These are phyloP conservation scores for Probosciger aterrimus DNA, from an alignment of 2,113 vertebrate species.

Conservation along the genomic window DNA sequence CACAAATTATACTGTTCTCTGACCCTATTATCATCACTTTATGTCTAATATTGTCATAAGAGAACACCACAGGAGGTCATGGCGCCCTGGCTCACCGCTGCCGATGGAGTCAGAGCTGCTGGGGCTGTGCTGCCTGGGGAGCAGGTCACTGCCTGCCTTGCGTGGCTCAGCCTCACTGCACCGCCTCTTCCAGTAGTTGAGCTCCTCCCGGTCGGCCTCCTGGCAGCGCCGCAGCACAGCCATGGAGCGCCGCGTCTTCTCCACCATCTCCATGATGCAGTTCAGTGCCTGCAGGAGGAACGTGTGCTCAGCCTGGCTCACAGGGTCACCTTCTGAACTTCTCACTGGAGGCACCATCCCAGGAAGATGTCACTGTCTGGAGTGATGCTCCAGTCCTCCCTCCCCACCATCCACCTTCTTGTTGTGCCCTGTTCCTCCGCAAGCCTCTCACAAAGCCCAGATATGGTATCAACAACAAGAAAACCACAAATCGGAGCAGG, in stretches of 20 bases:
- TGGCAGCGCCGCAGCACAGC: slow-evolving; percentile 93
- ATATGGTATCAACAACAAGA: neutral
- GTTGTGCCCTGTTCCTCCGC: neutral
- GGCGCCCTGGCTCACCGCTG: slow-evolving; percentile 76
- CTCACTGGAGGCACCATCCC: accelerated
- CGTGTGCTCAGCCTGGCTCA: accelerated
- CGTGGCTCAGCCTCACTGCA: slow-evolving; percentile 89
- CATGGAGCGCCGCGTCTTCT: slow-evolving; percentile 94
- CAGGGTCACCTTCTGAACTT: accelerated
- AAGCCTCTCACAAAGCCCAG: neutral
- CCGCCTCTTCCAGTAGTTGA: slow-evolving; percentile 93
- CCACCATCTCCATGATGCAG: slow-evolving; percentile 99
- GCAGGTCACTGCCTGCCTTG: slow-evolving; percentile 77
- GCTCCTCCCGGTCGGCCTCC: slow-evolving; percentile 93
- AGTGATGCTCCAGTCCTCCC: neutral
- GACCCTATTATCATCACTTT: neutral
- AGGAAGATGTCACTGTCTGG: neutral
- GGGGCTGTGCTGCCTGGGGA: slow-evolving; percentile 90
- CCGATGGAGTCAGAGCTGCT: slow-evolving; percentile 78
- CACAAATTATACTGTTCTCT: neutral
- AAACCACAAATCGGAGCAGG: neutral
- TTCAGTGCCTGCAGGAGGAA: slow-evolving; percentile 83
- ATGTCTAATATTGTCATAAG: neutral
- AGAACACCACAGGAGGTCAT: neutral
- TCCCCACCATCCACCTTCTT: neutral